Evolutionary conservation across 2,888 invertebrate species (phyloP).

Genomic region (Mythimna ferrago): DNA sequence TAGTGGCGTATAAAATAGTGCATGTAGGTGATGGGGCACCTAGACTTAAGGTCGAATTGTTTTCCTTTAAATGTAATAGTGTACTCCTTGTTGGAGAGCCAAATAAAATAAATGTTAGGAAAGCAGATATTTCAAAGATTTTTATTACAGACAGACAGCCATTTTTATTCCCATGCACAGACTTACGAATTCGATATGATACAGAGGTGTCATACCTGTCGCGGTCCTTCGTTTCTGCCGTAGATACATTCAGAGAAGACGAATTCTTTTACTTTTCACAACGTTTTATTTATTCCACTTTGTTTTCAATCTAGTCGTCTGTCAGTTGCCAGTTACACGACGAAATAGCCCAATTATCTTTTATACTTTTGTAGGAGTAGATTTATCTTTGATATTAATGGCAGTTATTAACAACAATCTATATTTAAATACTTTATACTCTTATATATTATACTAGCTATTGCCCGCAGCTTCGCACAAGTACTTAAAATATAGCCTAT

Average conservation of each 20-base stretch:
- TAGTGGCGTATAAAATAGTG: too few relatives aligned
- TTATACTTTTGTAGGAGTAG: neutral
- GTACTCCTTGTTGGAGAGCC: too few relatives aligned
- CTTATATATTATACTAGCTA: too few relatives aligned
- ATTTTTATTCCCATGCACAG: conserved; percentile 3
- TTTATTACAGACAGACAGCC: too few relatives aligned
- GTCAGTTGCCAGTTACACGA: neutral
- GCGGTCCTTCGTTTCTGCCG: neutral
- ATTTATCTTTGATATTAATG: neutral
- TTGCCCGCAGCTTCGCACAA: too few relatives aligned
- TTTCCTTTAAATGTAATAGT: too few relatives aligned
- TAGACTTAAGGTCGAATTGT: too few relatives aligned
- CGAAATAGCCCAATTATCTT: neutral
- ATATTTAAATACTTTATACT: too few relatives aligned
- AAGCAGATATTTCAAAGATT: neutral
- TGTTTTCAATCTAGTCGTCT: neutral
- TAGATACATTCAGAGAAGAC: neutral
- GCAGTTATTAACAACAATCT: too few relatives aligned
- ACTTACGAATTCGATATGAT: conserved; percentile 1
- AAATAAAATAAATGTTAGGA: neutral
- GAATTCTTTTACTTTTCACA: neutral
- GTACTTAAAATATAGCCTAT: too few relatives aligned
- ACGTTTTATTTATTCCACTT: conserved; percentile 15
- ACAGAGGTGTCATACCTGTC: conserved; percentile 7
- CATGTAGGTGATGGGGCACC: too few relatives aligned